phyloP scores from a whole-genome alignment of 1,140 invertebrate species.

The Zaprionus ghesquierei region DNA sequence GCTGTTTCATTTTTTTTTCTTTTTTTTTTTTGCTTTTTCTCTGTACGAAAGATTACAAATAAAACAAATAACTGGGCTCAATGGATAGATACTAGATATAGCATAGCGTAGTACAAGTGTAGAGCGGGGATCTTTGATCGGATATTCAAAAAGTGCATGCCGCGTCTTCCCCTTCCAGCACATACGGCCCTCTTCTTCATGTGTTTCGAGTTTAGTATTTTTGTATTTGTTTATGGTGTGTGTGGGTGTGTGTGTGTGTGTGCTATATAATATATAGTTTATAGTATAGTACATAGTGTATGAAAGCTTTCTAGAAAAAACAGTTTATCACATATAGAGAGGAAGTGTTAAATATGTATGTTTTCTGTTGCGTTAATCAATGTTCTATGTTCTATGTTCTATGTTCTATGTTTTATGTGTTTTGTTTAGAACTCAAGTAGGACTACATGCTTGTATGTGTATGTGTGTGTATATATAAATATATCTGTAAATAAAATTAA shows the following conservation, averaged over 20 bases:
- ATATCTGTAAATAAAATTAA: conserved; percentile 54
- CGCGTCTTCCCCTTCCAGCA: conserved; percentile 10
- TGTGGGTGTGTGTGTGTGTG: too few species aligned
- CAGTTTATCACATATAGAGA: conserved; percentile 79
- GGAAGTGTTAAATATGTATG: conserved; percentile 80
- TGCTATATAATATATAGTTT: conserved; percentile 44
- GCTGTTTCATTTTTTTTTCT: too few species aligned
- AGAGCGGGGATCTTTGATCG: conserved; percentile 16
- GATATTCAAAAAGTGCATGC: conserved; percentile 40
- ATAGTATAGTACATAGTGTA: conserved; percentile 42
- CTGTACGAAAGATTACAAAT: conserved; percentile 26
- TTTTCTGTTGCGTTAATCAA: conserved; percentile 36
- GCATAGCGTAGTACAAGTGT: conserved; percentile 3
- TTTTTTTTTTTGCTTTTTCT: too few species aligned
- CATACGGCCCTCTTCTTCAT: conserved; percentile 15
- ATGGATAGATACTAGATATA: not conserved
- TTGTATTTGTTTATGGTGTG: conserved; percentile 24
- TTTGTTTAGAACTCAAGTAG: conserved; percentile 26
- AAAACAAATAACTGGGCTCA: conserved; percentile 21
- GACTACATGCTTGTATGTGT: conserved; percentile 17
- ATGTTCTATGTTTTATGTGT: conserved; percentile 36
- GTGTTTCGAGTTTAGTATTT: conserved; percentile 17
- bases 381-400: conserved; percentile 26
- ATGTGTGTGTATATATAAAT: conserved; percentile 25
- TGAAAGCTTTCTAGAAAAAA: conserved; percentile 80